A percentile compares a stretch with the other conserved stretches of the same genome.
phyloP scores from a whole-genome alignment of 2,888 invertebrate species.

The Mesorhabditis spiculigera region DNA sequence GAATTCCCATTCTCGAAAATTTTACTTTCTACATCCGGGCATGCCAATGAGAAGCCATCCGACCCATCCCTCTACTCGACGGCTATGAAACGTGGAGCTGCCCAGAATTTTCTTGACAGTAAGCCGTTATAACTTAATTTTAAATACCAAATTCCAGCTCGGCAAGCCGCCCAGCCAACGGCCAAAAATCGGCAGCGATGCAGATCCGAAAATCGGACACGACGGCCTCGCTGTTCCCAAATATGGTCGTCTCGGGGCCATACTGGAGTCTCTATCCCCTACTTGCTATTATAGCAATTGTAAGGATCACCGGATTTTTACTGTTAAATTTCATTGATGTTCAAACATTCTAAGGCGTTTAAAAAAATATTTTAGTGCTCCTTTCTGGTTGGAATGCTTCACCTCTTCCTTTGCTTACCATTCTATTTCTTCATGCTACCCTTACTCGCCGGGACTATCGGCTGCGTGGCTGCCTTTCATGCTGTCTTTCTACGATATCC shows the following conservation, averaged over 20 bases:
- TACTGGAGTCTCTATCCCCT: slow-evolving; percentile 51
- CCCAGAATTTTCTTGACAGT: too few species aligned
- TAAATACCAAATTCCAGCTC: too few species aligned
- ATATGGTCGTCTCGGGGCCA: slow-evolving; percentile 28
- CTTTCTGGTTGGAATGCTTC: slow-evolving; percentile 40
- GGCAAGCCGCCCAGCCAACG: too few species aligned
- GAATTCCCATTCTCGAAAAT: too few species aligned
- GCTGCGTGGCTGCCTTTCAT: slow-evolving; percentile 45
- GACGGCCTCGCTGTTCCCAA: background rate
- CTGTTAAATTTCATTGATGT: background rate
- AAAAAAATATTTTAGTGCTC: slow-evolving; percentile 26
- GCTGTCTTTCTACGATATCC: slow-evolving; percentile 46
- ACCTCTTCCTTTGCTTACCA: slow-evolving; percentile 51
- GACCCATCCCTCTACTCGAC: too few species aligned
- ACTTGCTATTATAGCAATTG: slow-evolving; percentile 46
- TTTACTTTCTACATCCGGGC: too few species aligned
- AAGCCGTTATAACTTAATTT: too few species aligned
- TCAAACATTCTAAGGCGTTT: background rate
- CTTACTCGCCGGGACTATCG: slow-evolving; percentile 40
- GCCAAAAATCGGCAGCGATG: background rate
- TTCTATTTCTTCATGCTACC: slow-evolving; percentile 44
- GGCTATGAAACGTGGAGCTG: too few species aligned
- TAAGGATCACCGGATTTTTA: slow-evolving; percentile 20
- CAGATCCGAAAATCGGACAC: slow-evolving; percentile 6
- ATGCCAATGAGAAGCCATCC: too few species aligned